Base-by-base conservation (phyloP, 2,888 invertebrate species). In the Amphipoea lucens region DNA sequence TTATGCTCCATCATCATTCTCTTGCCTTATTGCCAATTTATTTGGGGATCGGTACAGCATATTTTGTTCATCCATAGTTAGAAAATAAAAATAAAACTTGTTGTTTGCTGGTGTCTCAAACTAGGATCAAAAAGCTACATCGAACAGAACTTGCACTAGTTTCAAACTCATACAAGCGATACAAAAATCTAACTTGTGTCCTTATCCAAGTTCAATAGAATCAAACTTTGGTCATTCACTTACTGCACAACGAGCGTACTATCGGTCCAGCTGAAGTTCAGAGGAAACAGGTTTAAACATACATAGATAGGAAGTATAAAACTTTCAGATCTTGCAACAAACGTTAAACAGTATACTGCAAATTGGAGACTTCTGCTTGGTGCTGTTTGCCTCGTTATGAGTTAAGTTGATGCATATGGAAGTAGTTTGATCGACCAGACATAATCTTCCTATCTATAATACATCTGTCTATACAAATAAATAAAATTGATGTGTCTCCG, bases 141-240 rank as follows among this genome's bases (percentile, higher is more conserved):
- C 14, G 5, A 54, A 81, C 66, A 29, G 14, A 72, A 71, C 57
- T 62, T 48, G 20, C n/a, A 60, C 9, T 6, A 70, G 11, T 69
- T 72, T 51, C 36, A 17, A 72, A 69, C 51, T 54, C 69, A 63
- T 51, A 72, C 45, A 29, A 73, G 54, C 23, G 66, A 66, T 70
- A 76, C 14, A 67, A 76, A 76, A 83, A 69, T 83, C 54, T 20
- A 80, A 75, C 81, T 74, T 29, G 40, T 40, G 6, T 11, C 12
- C 65, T 62, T 81, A 60, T 72, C 60, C n/a, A 29, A 74, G 72
- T 12, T 11, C 77, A 29, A 74, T 81, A 81, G 72, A 73, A 78
- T 78, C 60, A 66, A 84, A 84, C 71, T 84, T 84, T 69, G n/a
- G 60, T 57, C 78, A 75, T 84, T 54, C 77, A 76, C 74, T 83